These are phyloP conservation scores for Peromyscus melanophrys DNA, from an alignment of 2,797 vertebrate genomes.

Conservation along the genomic window DNA sequence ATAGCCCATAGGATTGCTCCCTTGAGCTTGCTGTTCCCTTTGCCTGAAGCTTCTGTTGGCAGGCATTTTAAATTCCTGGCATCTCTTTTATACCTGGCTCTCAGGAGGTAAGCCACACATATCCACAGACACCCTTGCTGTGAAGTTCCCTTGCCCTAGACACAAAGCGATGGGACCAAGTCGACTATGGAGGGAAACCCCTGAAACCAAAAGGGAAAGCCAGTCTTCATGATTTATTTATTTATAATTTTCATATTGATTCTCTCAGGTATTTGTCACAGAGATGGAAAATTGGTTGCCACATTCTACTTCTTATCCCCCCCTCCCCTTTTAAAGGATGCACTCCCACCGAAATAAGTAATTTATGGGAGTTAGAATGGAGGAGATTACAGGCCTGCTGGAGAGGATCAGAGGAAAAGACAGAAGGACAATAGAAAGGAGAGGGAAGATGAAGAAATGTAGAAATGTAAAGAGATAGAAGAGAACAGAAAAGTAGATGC, in stretches of 20 bases:
- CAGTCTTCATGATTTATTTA: neutral
- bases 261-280: neutral
- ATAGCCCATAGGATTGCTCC: neutral
- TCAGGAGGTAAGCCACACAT: neutral
- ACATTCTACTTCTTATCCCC: neutral
- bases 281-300: neutral
- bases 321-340: neutral
- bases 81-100: neutral
- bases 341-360: neutral
- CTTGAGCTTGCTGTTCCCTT: too few relatives aligned
- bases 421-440: neutral
- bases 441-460: neutral
- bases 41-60: neutral
- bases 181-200: too few relatives aligned
- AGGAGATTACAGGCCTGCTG: neutral
- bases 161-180: neutral
- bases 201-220: neutral
- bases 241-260: neutral
- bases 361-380: neutral
- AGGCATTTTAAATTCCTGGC: neutral
- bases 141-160: neutral
- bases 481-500: neutral
- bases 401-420: neutral
- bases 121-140: neutral
- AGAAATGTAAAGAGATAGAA: neutral